Percentiles rank a stretch among this genome's conserved stretches.
These are phyloP conservation scores for Illadopsis cleaveri DNA, from an alignment of 2,113 vertebrate species.

Conservation along the genomic window DNA sequence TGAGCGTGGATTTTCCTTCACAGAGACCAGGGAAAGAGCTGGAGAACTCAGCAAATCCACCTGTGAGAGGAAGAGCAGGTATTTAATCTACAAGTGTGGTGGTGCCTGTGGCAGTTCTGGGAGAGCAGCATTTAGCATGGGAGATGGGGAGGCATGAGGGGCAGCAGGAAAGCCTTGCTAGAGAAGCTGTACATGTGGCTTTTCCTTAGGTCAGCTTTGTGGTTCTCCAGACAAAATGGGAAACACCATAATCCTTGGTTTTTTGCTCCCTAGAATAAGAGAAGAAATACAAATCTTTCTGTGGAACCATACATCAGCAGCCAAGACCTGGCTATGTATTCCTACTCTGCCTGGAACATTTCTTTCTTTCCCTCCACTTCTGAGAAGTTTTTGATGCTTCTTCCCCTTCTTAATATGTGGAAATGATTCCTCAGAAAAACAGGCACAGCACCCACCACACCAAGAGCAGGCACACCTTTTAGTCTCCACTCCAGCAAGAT, in stretches of 20 bases:
- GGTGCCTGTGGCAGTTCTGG: fast-evolving
- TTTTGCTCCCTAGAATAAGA: background rate
- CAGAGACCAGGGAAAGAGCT: conserved; percentile 90
- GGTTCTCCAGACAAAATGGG: background rate
- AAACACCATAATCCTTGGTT: background rate
- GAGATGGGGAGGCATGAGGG: background rate
- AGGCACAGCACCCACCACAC: background rate
- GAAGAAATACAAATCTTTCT: background rate
- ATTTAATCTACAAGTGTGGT: background rate
- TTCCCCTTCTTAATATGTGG: background rate
- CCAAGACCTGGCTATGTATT: fast-evolving
- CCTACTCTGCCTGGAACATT: background rate
- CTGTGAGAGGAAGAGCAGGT: conserved; percentile 66
- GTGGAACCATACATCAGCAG: background rate
- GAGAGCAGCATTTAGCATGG: background rate
- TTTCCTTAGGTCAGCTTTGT: background rate
- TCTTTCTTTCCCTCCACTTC: background rate
- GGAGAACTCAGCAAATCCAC: conserved; percentile 91
- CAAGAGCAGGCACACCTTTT: background rate
- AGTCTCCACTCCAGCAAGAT: background rate
- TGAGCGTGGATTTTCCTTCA: conserved; percentile 87
- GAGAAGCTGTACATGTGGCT: fast-evolving
- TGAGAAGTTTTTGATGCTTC: background rate
- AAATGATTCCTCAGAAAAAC: background rate
- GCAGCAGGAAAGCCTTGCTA: background rate